Evolutionary conservation across 2,888 invertebrate species (phyloP).

Genomic region (Sycophila texana): DNA sequence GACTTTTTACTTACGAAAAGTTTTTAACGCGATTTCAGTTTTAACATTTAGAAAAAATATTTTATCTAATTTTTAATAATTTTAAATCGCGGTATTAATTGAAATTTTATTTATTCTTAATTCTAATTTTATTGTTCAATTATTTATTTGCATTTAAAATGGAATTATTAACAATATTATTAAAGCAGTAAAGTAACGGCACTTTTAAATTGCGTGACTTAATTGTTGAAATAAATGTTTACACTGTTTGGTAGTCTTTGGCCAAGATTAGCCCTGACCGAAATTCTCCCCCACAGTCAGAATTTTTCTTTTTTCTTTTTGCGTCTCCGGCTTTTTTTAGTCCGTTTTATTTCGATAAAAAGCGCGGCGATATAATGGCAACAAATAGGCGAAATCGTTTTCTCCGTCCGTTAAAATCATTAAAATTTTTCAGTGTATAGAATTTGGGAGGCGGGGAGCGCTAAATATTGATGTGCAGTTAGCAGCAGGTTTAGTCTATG

Average conservation of each 20-base stretch:
- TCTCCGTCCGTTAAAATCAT: background rate
- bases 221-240: constrained; percentile 19
- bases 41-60: too few species aligned
- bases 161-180: too few species aligned
- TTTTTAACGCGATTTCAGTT: too few species aligned
- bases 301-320: background rate
- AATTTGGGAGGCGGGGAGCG: background rate
- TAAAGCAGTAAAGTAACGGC: background rate
- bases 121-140: too few species aligned
- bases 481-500: background rate
- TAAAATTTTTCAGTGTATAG: background rate
- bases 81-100: too few species aligned
- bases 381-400: background rate
- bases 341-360: too few species aligned
- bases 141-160: too few species aligned
- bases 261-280: constrained; percentile 75
- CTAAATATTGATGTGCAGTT: constrained; percentile 17
- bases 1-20: constrained; percentile 57
- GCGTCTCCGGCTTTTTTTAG: constrained; percentile 25
- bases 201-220: constrained; percentile 26
- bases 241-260: constrained; percentile 62
- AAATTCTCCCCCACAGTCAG: constrained; percentile 66
- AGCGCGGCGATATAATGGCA: background rate
- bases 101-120: too few species aligned
- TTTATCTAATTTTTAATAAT: too few species aligned